Percentiles rank a stretch among this genome's conserved stretches.
Evolutionary conservation across 2,113 vertebrate species (phyloP).

Genomic region (Trinectes maculatus): DNA sequence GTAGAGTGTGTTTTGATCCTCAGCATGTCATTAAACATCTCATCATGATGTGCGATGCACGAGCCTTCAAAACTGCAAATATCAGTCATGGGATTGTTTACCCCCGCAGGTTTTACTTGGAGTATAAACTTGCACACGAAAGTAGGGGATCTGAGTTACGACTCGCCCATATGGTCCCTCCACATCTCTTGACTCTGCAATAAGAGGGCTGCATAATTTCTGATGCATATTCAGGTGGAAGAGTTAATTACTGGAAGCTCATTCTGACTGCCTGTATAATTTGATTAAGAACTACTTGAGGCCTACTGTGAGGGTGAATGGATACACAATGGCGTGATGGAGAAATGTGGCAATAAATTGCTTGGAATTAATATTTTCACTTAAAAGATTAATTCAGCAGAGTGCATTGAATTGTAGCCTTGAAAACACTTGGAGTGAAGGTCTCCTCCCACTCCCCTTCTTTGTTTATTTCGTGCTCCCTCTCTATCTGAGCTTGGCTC

Average conservation of each 20-base stretch:
- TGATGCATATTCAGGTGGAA: constrained; percentile 70
- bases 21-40: constrained; percentile 15
- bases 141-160: constrained; percentile 36
- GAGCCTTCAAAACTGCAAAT: no score
- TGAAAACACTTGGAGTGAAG: constrained; percentile 53
- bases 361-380: constrained; percentile 80
- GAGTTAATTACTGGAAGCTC: constrained; percentile 77
- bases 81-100: constrained; percentile 55
- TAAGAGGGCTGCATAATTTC: constrained; percentile 64
- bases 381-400: constrained; percentile 73
- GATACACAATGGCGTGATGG: constrained; percentile 70
- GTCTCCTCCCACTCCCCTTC: constrained; percentile 49
- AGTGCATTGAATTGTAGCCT: constrained; percentile 58
- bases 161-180: constrained; percentile 34
- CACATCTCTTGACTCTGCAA: constrained; percentile 38
- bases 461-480: constrained; percentile 48
- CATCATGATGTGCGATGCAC: no score
- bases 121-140: constrained; percentile 42
- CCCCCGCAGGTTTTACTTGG: constrained; percentile 25
- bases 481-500: constrained; percentile 56
- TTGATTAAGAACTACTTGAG: constrained; percentile 81
- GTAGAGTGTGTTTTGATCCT: constrained; percentile 35
- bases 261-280: constrained; percentile 77
- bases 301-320: constrained; percentile 77
- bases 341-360: constrained; percentile 78